Conservation (phyloP, 2,797 vertebrate species). For the Gadopsis bispinosus region DNA sequence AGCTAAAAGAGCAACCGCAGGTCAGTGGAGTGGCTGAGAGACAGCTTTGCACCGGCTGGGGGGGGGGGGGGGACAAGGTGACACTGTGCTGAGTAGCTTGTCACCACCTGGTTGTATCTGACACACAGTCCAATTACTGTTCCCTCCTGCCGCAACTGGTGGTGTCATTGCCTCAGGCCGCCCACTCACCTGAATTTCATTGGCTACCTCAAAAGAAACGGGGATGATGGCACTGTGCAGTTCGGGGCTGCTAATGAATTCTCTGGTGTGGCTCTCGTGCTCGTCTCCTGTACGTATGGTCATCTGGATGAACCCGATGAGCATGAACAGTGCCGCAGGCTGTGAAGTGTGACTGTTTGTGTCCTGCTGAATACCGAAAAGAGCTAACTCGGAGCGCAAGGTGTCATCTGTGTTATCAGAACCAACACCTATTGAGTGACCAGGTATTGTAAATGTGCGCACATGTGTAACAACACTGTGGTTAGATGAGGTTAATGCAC, state of each 20-base stretch:
- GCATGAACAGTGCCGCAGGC: constrained; percentile 72
- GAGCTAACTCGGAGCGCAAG: constrained; percentile 76
- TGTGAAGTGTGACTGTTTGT: constrained; percentile 13
- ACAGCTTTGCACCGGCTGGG: constrained; percentile 11
- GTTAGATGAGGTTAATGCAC: not conserved
- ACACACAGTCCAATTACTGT: constrained; percentile 67
- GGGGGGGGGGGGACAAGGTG: not conserved
- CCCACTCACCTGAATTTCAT: constrained; percentile 54
- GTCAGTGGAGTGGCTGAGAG: constrained; percentile 33
- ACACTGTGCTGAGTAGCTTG: constrained; percentile 39
- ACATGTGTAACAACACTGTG: not conserved
- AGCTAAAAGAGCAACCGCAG: constrained; percentile 17
- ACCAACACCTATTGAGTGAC: not conserved
- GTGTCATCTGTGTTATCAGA: constrained; percentile 11
- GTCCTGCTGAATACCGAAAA: not conserved
- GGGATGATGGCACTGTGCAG: constrained; percentile 82
- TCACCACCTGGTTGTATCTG: constrained; percentile 63
- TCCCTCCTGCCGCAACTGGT: constrained; percentile 38
- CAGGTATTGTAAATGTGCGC: constrained; percentile 20
- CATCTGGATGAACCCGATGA: constrained; percentile 84
- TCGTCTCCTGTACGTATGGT: constrained; percentile 85
- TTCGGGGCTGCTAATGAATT: constrained; percentile 87
- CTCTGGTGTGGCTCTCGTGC: constrained; percentile 84
- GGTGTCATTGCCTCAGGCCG: constrained; percentile 57
- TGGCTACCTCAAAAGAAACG: constrained; percentile 78